A percentile compares a stretch with the other conserved stretches of the same genome.
Evolutionary conservation across 2,888 invertebrate genomes (phyloP).

Genomic region (Pandemis cinnamomeana): DNA sequence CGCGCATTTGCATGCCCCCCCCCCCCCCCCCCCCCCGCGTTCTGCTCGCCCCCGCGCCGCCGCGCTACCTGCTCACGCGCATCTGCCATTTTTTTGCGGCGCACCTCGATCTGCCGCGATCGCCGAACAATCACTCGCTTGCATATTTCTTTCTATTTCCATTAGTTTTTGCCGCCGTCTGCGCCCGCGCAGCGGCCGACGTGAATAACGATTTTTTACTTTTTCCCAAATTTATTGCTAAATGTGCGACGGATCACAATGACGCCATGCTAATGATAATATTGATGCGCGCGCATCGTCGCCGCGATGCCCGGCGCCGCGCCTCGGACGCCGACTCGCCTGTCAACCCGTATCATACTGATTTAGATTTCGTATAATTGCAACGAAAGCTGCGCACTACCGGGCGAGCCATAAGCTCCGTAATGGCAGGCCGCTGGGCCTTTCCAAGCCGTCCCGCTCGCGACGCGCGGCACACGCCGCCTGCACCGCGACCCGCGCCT

Average conservation of each 20-base stretch:
- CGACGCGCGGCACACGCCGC: not conserved
- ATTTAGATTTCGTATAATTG: slow-evolving; percentile 24
- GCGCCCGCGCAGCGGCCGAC: slow-evolving; percentile 44
- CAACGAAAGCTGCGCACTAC: slow-evolving; percentile 28
- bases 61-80: slow-evolving; percentile 66
- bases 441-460: slow-evolving; percentile 14
- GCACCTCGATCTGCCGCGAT: slow-evolving; percentile 46
- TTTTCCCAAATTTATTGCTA: slow-evolving; percentile 61
- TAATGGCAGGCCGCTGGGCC: slow-evolving; percentile 20
- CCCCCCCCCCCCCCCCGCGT: slow-evolving; percentile 49
- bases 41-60: slow-evolving; percentile 54
- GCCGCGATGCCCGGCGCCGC: not conserved
- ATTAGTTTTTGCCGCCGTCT: slow-evolving; percentile 58
- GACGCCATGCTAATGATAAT: slow-evolving; percentile 45
- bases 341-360: not conserved
- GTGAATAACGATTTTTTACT: slow-evolving; percentile 61
- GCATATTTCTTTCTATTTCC: slow-evolving; percentile 66
- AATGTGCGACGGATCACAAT: slow-evolving; percentile 44
- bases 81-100: slow-evolving; percentile 59
- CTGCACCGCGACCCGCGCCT: slow-evolving; percentile 16
- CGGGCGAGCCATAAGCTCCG: slow-evolving; percentile 6
- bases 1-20: slow-evolving; percentile 59
- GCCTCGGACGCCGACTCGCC: not conserved
- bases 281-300: slow-evolving; percentile 34
- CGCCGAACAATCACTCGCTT: slow-evolving; percentile 61